Percentiles rank a stretch among this genome's conserved stretches.
These are phyloP conservation scores for Drosophila cardini DNA, from an alignment of 1,140 invertebrate genomes.

Conservation along the genomic window DNA sequence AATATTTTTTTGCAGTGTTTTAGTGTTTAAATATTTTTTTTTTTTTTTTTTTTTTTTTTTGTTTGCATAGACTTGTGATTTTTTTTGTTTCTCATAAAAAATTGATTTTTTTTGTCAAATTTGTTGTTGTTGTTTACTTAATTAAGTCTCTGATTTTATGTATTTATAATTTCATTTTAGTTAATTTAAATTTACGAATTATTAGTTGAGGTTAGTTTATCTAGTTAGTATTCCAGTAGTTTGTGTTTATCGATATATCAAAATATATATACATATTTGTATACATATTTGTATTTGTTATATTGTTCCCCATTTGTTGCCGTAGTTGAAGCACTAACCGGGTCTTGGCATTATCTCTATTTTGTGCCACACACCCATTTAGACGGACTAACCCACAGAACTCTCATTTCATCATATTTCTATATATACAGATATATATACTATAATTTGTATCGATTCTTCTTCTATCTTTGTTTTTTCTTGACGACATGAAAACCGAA, in stretches of 20 bases:
- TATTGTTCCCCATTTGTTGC: slow-evolving; percentile 6
- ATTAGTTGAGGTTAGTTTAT: slow-evolving; percentile 38
- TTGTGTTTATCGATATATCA: slow-evolving; percentile 13
- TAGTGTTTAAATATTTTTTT: slow-evolving; percentile 20
- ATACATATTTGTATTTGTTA: neutral
- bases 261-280: slow-evolving; percentile 5
- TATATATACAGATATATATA: neutral
- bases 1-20: neutral
- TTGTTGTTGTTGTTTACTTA: slow-evolving; percentile 66
- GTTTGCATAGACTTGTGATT: slow-evolving; percentile 22
- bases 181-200: slow-evolving; percentile 22
- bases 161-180: slow-evolving; percentile 22
- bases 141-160: slow-evolving; percentile 20
- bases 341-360: slow-evolving; percentile 11
- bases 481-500: slow-evolving; percentile 35
- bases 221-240: slow-evolving; percentile 47
- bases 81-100: slow-evolving; percentile 19
- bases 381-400: slow-evolving; percentile 12
- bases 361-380: slow-evolving; percentile 26
- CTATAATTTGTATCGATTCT: slow-evolving; percentile 19
- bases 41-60: slow-evolving; percentile 29
- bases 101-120: slow-evolving; percentile 31
- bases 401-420: slow-evolving; percentile 15
- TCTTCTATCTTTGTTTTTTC: slow-evolving; percentile 49
- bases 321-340: slow-evolving; percentile 37